Evolutionary conservation across 2,888 invertebrate species (phyloP), one percentile per base, ranked within the genome.

Genomic region (Cerastoderma edule): DNA sequence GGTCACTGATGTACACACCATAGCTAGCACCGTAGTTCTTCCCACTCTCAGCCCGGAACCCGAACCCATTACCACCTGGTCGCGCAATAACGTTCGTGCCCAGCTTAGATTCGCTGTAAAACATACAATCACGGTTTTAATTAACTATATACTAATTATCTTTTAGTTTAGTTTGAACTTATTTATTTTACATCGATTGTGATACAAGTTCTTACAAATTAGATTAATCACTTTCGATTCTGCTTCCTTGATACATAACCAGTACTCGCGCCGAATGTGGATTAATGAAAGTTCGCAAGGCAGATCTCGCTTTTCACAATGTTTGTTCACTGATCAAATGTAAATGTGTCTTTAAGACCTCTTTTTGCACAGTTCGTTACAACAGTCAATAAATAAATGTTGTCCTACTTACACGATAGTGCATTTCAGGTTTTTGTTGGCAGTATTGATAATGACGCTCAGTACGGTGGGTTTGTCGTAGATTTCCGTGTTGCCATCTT

Each of bases 1-100:
- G 57, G 35, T 77, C 68, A 16, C 64, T 64, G 10, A 77, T 64
- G 50, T 53, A 77, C 10, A 77, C 57, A 32, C 76, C 76, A 50
- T 35, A 77, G 1, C 30, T 24, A 10, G 50, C 32, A 10, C 76
- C 76, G 28, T 77, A 77, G 30, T 77, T 72, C 8, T 22, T 27
- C 19, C 57, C 56, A 16, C 68, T 44, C 6, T 68, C 69, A n/a
- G 68, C 65, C 8, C 32, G 27, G n/a, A 77, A 72, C 24, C n/a
- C 33, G 44, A 77, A 69, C 5, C 72, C 72, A 6, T 19, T 67
- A 4, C 16, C 60, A 28, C 44, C 44, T 0, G 5, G 22, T 24
- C 4, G 35, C 22, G 39, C 24, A 27, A 16, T 39, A 10, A 63
- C 44, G 22, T 39, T 32, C 0, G 33, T 13, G 32, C 57, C 57